Evolutionary conservation across 2,888 invertebrate species (phyloP), one percentile per base, ranked within the genome.

Genomic region (Chymomyza caudatula): DNA sequence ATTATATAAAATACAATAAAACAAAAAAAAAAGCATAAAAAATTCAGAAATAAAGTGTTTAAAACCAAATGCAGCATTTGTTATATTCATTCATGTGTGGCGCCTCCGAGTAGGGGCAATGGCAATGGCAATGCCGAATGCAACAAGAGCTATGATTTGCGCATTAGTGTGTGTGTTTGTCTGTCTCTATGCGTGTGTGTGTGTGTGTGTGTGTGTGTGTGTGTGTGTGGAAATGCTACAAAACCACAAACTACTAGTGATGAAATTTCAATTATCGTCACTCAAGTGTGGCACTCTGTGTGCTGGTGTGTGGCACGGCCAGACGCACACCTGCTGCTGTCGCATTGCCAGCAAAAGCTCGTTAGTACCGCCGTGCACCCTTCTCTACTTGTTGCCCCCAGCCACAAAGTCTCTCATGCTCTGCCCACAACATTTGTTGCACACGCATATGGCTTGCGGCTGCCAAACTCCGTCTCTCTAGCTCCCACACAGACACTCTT

Each of bases 211-310:
- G 22, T 51, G 37, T 19, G 43, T 52, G 60, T 37, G 54, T 13
- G 54, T 56, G 64, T 55, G 56, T 23, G 67, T 67, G 63, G 67
- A 71, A 69, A 68, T 65, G 76, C 71, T 82, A 73, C 80, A 79
- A 79, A 86, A 87, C 87, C 87, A 79, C 83, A 82, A 85, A 85
- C 87, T 86, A 78, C 78, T 77, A 51, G 86, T 87, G 82, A 83
- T 83, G 82, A 83, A 83, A 83, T 83, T 83, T 83, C 87, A 83
- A 83, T 83, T 83, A 87, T 83, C 82, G 82, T 83, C 82, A 83
- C 87, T 83, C 82, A 83, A 86, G 75, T 87, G 87, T 77, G 82
- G 76, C 65, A 64, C 49, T 60, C 58, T 54, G 63, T 53, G 60
- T 52, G 60, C 57, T 54, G 43, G 55, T 55, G 60, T 60, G 60